Conservation (phyloP, 1,140 invertebrate genomes). For the Euura saliciscinereae region DNA sequence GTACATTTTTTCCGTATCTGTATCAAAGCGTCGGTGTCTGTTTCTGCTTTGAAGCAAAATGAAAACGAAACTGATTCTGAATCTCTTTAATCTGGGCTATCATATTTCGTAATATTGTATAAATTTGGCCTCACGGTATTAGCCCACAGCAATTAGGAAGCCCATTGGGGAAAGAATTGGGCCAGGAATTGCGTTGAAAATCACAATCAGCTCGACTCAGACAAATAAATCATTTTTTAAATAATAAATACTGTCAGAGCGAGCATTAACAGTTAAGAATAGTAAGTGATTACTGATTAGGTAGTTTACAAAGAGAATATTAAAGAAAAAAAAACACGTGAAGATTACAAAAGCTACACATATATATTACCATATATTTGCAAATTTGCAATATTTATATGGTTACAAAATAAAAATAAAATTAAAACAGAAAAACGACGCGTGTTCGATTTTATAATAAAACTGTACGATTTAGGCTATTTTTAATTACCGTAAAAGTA, state of each 20-base stretch:
- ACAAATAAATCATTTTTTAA: slow-evolving; percentile 52
- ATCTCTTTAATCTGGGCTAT: no score
- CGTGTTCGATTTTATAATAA: slow-evolving; percentile 13
- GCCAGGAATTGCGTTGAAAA: slow-evolving; percentile 63
- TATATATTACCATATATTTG: slow-evolving; percentile 10
- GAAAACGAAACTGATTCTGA: no score
- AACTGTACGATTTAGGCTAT: slow-evolving; percentile 13
- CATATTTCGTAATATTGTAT: no score
- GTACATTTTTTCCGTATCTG: no score
- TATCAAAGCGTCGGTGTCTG: no score
- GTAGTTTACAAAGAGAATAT: slow-evolving; percentile 20
- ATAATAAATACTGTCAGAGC: slow-evolving; percentile 52
- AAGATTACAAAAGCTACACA: slow-evolving; percentile 19
- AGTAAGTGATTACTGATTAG: slow-evolving; percentile 57
- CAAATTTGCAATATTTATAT: slow-evolving; percentile 10
- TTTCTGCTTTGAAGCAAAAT: no score
- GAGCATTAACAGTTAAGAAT: slow-evolving; percentile 56
- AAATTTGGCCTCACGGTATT: slow-evolving; percentile 10
- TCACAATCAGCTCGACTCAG: slow-evolving; percentile 61
- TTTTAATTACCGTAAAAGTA: not conserved
- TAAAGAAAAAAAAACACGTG: slow-evolving; percentile 18
- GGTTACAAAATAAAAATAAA: not conserved
- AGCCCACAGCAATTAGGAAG: slow-evolving; percentile 24
- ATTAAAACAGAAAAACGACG: slow-evolving; percentile 8
- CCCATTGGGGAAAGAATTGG: slow-evolving; percentile 39